phyloP scores from a whole-genome alignment of 2,797 vertebrate species.

The Schizothorax lantsangensis region DNA sequence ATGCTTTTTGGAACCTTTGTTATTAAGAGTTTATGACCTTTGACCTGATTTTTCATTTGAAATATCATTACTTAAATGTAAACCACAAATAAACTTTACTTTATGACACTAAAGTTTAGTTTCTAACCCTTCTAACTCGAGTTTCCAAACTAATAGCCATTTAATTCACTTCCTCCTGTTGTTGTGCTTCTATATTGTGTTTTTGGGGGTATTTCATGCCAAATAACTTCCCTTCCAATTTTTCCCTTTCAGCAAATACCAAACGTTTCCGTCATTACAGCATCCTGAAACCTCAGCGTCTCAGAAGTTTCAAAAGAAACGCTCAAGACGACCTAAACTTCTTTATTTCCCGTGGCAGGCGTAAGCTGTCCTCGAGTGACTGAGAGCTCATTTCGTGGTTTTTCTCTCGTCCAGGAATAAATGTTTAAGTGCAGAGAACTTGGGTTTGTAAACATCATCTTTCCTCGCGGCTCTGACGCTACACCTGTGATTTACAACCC shows the following conservation, averaged over 20 bases:
- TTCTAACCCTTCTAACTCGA: neutral
- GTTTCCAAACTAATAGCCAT: neutral
- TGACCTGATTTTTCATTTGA: neutral
- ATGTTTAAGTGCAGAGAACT: slow-evolving; percentile 28
- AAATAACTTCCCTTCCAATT: neutral
- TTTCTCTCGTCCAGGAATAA: slow-evolving; percentile 13
- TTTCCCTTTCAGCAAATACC: neutral
- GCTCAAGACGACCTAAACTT: slow-evolving; percentile 47
- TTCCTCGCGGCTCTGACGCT: neutral
- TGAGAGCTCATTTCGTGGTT: slow-evolving; percentile 14
- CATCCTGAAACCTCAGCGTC: slow-evolving; percentile 1
- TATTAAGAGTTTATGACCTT: too few species aligned
- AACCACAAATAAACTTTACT: neutral
- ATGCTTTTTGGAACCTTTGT: too few species aligned
- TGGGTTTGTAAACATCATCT: slow-evolving; percentile 38
- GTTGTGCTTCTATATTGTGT: neutral
- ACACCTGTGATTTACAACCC: slow-evolving; percentile 8
- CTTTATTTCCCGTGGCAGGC: slow-evolving; percentile 36
- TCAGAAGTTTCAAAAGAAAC: slow-evolving; percentile 25
- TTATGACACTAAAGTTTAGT: neutral
- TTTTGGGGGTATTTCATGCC: neutral
- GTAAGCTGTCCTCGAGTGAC: slow-evolving; percentile 38
- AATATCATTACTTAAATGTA: neutral
- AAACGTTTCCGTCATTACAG: neutral
- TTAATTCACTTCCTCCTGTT: neutral